phyloP scores from a whole-genome alignment of 2,797 vertebrate genomes.

The Nannoperca obscura region DNA sequence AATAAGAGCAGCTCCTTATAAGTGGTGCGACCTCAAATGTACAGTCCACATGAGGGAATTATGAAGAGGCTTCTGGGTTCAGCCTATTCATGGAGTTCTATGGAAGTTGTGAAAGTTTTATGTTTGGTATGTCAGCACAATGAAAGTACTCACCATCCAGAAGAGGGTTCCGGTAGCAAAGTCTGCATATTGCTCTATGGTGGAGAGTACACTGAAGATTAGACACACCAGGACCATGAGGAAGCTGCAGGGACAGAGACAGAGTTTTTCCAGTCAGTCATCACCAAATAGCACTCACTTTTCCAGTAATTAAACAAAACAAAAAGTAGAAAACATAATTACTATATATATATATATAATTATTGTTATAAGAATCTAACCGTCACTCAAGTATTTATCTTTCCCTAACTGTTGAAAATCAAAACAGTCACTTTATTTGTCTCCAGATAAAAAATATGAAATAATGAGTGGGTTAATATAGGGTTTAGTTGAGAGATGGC shows the following conservation, averaged over 20 bases:
- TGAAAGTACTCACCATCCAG: slow-evolving; percentile 90
- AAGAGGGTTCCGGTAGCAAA: slow-evolving; percentile 91
- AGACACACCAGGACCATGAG: slow-evolving; percentile 92
- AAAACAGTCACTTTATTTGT: background rate
- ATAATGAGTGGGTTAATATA: background rate
- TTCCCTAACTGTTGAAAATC: too few relatives aligned
- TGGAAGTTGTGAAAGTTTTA: background rate
- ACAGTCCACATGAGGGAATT: background rate
- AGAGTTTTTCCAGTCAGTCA: slow-evolving; percentile 21
- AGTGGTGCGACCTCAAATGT: background rate
- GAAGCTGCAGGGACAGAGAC: slow-evolving; percentile 81
- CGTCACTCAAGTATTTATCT: background rate
- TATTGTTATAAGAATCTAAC: background rate
- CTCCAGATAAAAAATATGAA: background rate
- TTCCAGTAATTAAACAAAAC: background rate
- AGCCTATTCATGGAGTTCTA: background rate
- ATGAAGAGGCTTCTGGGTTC: background rate
- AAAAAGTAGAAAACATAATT: background rate
- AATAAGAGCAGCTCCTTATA: background rate
- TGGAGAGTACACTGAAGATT: slow-evolving; percentile 94
- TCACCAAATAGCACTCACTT: background rate
- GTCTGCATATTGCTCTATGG: slow-evolving; percentile 91
- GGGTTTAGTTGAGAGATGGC: background rate
- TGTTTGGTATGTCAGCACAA: background rate
- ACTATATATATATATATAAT: background rate